Base-by-base conservation (phyloP, 2,888 invertebrate genomes). In the Drosophila mimetica region DNA sequence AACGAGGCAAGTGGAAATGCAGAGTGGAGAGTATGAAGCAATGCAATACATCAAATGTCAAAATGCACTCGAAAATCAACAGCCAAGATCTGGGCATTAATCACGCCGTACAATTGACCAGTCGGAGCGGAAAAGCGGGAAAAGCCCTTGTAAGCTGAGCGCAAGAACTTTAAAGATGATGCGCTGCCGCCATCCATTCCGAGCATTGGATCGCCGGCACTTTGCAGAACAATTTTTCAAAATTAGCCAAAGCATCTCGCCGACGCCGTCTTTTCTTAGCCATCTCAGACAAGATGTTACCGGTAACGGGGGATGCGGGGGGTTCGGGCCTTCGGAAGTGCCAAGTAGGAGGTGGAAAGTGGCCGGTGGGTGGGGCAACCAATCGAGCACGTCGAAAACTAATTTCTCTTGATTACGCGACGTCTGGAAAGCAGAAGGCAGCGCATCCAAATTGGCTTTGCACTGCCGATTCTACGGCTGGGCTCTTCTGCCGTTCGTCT, bases 371-470 rank as follows among this genome's bases (percentile, higher is more conserved):
- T 11, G 41, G 57, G 58, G 32, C 41, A 54, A 54, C 79, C 83
- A 88, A 87, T 88, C 85, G 86, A 75, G 86, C 87, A 88, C 89
- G 87, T 88, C 79, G 77, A 83, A 87, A 87, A 83, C 87, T 88
- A 87, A 87, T 87, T 87, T 87, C 83, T 87, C 87, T 85, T 87
- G 87, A 88, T 87, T 87, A 86, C 71, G 77, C 72, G 61, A 51
- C 64, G 63, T 48, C 52, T 50, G 14, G 47, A 30, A 36, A 20
- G 39, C 13, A 5, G 20, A 13, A 51, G 44, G 34, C 30, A 28
- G 44, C 34, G 52, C 37, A 55, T 66, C 54, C 64, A 80, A 86
- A 86, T 86, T 84, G 84, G 81, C 81, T 86, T 75, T 86, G 72
- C 77, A 52, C 52, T n/a, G 71, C 71, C 74, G 32, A 30, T 30